These are phyloP conservation scores for Platypus cylindrus DNA, from an alignment of 2,888 invertebrate genomes.

Conservation along the genomic window DNA sequence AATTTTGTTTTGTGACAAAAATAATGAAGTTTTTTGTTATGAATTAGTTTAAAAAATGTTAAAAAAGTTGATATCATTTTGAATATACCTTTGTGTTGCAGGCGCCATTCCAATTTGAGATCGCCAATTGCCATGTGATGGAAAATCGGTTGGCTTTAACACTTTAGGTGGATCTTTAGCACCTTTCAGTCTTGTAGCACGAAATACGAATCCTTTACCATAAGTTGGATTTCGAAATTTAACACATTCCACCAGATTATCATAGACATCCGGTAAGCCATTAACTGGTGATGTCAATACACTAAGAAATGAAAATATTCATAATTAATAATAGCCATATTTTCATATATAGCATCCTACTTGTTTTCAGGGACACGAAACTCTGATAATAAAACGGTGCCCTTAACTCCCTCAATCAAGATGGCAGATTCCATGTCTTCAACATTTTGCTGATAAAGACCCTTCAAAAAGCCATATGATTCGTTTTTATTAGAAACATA, in stretches of 20 bases:
- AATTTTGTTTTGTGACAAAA: too few relatives aligned
- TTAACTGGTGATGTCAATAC: constrained; percentile 57
- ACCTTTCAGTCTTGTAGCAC: constrained; percentile 53
- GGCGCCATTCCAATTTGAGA: constrained; percentile 57
- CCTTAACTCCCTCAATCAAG: constrained; percentile 71
- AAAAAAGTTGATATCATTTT: too few relatives aligned
- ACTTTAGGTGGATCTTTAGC: constrained; percentile 61
- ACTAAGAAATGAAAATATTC: constrained; percentile 34
- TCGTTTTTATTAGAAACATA: constrained; percentile 66
- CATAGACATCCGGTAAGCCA: constrained; percentile 48
- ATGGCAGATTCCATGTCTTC: constrained; percentile 46
- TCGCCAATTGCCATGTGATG: constrained; percentile 56
- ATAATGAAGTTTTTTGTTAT: too few relatives aligned
- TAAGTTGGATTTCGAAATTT: constrained; percentile 71
- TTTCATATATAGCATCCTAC: neutral
- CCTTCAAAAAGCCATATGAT: constrained; percentile 56
- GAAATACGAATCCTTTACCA: constrained; percentile 60
- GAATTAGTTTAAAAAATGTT: too few relatives aligned
- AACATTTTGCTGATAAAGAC: constrained; percentile 50
- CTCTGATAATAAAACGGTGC: constrained; percentile 60
- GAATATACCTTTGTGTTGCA: constrained; percentile 28
- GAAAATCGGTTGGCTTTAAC: constrained; percentile 64
- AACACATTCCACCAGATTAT: constrained; percentile 51
- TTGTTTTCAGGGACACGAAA: neutral
- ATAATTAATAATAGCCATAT: neutral